Evolutionary conservation across 1,140 invertebrate species (phyloP).

Genomic region (Tachypleus tridentatus): DNA sequence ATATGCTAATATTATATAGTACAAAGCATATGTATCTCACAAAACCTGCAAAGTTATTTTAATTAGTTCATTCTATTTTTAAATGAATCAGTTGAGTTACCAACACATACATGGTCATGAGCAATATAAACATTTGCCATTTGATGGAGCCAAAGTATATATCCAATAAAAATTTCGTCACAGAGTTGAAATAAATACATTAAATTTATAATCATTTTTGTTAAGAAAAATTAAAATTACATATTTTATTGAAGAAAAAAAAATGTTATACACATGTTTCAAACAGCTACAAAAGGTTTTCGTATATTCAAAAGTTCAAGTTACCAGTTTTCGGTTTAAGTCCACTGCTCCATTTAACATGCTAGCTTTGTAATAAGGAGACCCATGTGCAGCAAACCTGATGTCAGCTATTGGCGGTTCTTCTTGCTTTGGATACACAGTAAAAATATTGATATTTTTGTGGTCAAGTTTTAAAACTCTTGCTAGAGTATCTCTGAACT

Average conservation of each 20-base stretch:
- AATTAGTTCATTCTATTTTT: no score
- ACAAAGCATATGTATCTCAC: not conserved
- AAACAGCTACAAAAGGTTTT: not conserved
- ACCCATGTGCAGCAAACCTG: slow-evolving; percentile 86
- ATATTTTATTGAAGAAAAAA: no score
- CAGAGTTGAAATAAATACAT: no score
- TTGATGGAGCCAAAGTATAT: no score
- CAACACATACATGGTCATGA: no score
- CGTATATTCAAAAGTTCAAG: not conserved
- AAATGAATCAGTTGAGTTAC: no score
- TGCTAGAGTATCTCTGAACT: slow-evolving; percentile 68
- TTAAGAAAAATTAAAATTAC: not conserved
- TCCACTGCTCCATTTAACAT: slow-evolving; percentile 84
- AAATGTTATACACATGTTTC: no score
- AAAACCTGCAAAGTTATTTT: no score
- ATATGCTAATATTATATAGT: not conserved
- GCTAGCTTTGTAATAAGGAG: slow-evolving; percentile 88
- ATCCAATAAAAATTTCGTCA: no score
- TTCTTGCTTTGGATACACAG: slow-evolving; percentile 71
- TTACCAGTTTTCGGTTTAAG: slow-evolving; percentile 77
- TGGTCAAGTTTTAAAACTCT: slow-evolving; percentile 66
- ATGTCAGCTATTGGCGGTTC: slow-evolving; percentile 83
- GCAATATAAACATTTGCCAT: no score
- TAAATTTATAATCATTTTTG: no score
- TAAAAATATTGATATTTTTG: slow-evolving; percentile 91